A percentile compares a stretch with the other conserved stretches of the same genome.
phyloP scores from a whole-genome alignment of 2,888 invertebrate genomes.

The Eudemis profundana region DNA sequence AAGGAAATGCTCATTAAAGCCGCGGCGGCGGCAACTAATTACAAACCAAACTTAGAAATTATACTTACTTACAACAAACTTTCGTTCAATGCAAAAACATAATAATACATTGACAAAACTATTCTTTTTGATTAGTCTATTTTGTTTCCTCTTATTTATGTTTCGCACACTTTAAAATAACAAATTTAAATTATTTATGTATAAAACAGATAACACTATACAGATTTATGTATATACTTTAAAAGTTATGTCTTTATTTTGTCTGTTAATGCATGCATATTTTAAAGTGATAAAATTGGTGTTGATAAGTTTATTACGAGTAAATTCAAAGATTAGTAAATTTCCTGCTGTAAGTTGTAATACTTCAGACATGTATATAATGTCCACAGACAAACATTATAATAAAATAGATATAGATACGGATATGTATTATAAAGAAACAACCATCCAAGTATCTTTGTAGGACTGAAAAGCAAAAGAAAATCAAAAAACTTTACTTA shows the following conservation, averaged over 20 bases:
- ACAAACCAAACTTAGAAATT: constrained; percentile 48
- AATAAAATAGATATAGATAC: too few relatives aligned
- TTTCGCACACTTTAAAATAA: not conserved
- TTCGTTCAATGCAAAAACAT: constrained; percentile 11
- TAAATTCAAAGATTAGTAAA: too few relatives aligned
- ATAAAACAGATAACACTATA: not conserved
- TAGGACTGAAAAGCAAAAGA: not conserved
- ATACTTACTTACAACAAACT: constrained; percentile 1
- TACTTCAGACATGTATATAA: too few relatives aligned
- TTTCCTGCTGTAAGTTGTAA: too few relatives aligned
- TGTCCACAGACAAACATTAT: too few relatives aligned
- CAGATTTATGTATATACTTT: not conserved
- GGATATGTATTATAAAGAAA: not conserved
- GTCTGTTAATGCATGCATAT: not conserved
- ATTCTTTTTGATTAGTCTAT: too few relatives aligned
- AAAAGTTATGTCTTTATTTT: constrained; percentile 4
- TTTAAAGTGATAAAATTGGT: not conserved
- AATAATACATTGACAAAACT: not conserved
- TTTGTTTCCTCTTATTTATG: too few relatives aligned
- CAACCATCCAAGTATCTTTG: not conserved
- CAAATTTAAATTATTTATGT: not conserved
- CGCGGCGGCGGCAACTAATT: constrained; percentile 60
- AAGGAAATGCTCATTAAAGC: constrained; percentile 68
- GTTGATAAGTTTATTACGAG: not conserved
- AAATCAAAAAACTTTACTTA: constrained; percentile 55